Evolutionary conservation across 2,888 invertebrate species (phyloP), one percentile per base, ranked within the genome.

Genomic region (Amphipyra berbera): DNA sequence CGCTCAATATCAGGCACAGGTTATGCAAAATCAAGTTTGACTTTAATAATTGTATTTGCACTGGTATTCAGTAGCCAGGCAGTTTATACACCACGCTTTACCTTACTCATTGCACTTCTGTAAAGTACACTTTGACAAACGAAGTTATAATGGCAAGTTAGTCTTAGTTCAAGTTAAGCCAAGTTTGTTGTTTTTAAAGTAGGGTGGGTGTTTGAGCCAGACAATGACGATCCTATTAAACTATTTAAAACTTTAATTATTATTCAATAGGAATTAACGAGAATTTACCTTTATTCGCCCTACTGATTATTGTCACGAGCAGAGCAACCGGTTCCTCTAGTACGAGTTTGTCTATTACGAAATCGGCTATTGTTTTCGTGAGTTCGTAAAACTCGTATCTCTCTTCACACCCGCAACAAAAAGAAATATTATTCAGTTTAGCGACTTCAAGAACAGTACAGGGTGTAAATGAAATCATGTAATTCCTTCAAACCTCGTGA

Each of bases 141-240:
- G 5, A 70, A 75, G 57, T 70, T 71, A 63, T 63, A 76, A 59
- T 59, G 15, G 21, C 38, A 56, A 56, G 59, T 55, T 55, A 46
- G n/a, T 53, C 54, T 59, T 45, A 69, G 74, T 56, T 70, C 56
- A 49, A 10, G 50, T 42, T 69, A 54, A 46, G 42, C 33, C 57
- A 69, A 75, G 56, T 70, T 75, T 70, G 53, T 57, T 61, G 53
- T 61, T 74, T 21, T 59, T 61, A 54, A 53, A 62, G 45, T 57
- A 40, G 38, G 46, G 35, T 42, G 48, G 21, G 30, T 30, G 30
- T 69, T 49, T 46, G 40, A 54, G 40, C 63, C 21, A 44, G 61
- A 75, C 56, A 74, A 57, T 57, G 56, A 68, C 30, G 55, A 21
- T 48, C 55, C 33, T 45, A 55, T 69, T 53, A 49, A 30, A 55